These are phyloP conservation scores for Myotis findleyi DNA, from an alignment of 2,797 vertebrate species.

Conservation along the genomic window DNA sequence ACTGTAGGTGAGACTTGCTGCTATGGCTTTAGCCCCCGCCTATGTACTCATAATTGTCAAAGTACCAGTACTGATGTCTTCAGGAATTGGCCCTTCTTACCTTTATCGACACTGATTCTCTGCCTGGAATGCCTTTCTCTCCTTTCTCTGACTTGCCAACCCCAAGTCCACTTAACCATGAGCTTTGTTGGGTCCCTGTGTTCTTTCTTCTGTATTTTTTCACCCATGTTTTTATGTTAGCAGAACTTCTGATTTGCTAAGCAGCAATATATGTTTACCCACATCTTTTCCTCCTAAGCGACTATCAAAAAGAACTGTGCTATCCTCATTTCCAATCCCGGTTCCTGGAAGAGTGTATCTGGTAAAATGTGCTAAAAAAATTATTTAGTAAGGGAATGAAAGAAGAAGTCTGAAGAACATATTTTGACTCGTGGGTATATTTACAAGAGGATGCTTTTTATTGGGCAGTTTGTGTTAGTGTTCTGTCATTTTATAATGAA, in stretches of 20 bases:
- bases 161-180: neutral
- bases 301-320: neutral
- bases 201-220: neutral
- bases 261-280: neutral
- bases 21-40: neutral
- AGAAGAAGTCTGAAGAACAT: neutral
- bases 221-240: neutral
- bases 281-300: neutral
- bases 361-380: neutral
- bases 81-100: neutral
- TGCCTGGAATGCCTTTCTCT: neutral
- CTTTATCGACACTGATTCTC: neutral
- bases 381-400: neutral
- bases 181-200: neutral
- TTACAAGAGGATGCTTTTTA: constrained; percentile 29
- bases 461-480: neutral
- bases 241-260: neutral
- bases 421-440: neutral
- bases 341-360: neutral
- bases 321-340: neutral
- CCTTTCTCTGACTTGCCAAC: neutral
- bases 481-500: constrained; percentile 31
- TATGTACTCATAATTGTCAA: neutral
- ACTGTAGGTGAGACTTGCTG: neutral
- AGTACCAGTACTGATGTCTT: neutral